Evolutionary conservation across 2,797 vertebrate genomes (phyloP).

Genomic region (Tapera naevia): DNA sequence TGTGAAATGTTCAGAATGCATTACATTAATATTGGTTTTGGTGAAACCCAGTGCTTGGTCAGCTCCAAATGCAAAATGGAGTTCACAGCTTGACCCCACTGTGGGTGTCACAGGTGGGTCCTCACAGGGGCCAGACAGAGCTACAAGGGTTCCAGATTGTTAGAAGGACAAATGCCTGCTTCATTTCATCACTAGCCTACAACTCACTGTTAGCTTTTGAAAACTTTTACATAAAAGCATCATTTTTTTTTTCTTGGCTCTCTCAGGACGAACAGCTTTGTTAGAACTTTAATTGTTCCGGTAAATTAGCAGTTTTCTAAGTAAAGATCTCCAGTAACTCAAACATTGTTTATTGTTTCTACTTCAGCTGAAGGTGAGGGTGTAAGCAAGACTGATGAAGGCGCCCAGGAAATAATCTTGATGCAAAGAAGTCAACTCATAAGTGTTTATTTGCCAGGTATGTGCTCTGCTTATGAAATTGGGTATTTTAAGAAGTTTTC

Average conservation of each 20-base stretch:
- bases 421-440: no score
- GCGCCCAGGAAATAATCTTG: neutral
- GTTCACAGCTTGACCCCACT: neutral
- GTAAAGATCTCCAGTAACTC: neutral
- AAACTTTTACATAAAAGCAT: neutral
- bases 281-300: neutral
- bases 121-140: neutral
- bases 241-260: neutral
- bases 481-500: neutral
- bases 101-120: neutral
- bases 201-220: neutral
- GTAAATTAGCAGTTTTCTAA: neutral
- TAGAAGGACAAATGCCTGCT: neutral
- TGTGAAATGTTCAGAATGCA: neutral
- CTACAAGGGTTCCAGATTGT: neutral
- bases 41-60: neutral
- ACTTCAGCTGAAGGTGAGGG: neutral
- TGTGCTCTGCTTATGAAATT: neutral
- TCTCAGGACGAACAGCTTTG: neutral
- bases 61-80: neutral
- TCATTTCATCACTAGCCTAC: neutral
- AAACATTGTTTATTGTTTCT: neutral
- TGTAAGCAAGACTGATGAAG: neutral
- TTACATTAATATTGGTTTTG: neutral
- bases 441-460: neutral